Percentiles rank a stretch among this genome's conserved stretches.
Conservation (phyloP, 2,888 invertebrate genomes). For the Rutpela maculata region DNA sequence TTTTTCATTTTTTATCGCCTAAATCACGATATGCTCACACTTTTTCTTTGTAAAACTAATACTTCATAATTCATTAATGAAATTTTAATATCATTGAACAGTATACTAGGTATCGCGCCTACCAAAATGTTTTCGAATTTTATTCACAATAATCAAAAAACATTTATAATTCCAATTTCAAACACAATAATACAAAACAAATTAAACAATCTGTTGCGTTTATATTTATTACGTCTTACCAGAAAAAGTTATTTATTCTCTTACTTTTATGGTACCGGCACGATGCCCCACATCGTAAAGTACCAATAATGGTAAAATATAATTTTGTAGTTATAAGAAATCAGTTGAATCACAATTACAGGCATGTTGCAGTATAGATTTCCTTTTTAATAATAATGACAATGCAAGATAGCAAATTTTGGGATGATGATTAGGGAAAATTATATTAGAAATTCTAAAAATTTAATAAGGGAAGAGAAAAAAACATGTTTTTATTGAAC, state of each 20-base stretch:
- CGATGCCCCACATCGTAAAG: slow-evolving; percentile 5
- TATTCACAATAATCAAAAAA: too few species aligned
- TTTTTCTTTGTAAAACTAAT: too few species aligned
- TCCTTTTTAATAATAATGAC: not conserved
- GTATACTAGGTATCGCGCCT: too few species aligned
- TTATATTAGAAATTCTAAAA: too few species aligned
- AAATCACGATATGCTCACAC: too few species aligned
- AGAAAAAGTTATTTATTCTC: not conserved
- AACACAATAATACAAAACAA: not conserved
- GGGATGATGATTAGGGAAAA: not conserved
- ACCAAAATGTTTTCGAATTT: too few species aligned
- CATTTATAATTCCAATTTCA: not conserved
- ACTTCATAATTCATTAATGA: too few species aligned
- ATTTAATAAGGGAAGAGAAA: too few species aligned
- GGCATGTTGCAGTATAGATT: not conserved
- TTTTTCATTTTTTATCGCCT: too few species aligned
- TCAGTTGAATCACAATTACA: not conserved
- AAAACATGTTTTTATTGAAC: too few species aligned
- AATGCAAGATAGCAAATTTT: not conserved
- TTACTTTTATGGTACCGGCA: not conserved
- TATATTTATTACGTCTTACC: not conserved
- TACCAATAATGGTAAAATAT: not conserved
- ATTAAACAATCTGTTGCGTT: not conserved
- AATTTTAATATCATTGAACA: too few species aligned
- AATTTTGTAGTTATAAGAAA: not conserved